phyloP scores from a whole-genome alignment of 2,113 vertebrate genomes.

The Ornithorhynchus anatinus region DNA sequence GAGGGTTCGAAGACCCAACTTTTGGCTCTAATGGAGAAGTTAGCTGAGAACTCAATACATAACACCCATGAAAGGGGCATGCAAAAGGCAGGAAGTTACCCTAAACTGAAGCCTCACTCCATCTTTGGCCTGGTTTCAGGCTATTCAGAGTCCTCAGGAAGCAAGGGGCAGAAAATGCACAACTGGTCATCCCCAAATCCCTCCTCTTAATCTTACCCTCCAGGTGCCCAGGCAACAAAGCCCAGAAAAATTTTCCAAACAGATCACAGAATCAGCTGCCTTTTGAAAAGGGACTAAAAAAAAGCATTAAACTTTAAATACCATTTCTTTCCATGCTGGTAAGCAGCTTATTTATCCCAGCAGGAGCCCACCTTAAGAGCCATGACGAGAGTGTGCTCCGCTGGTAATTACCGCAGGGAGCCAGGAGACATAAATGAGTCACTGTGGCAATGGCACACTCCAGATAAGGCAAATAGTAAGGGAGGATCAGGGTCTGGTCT shows the following conservation, averaged over 20 bases:
- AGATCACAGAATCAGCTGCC: conserved; percentile 52
- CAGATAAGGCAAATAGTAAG: neutral
- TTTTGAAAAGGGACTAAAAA: conserved; percentile 66
- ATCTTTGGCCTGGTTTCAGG: no score
- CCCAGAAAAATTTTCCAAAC: conserved; percentile 43
- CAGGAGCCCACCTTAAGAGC: conserved; percentile 70
- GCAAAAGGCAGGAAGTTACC: no score
- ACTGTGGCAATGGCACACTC: neutral
- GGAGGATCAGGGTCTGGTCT: neutral
- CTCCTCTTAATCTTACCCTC: neutral
- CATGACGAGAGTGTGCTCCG: conserved; percentile 55
- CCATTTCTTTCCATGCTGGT: conserved; percentile 68
- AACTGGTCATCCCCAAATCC: no score
- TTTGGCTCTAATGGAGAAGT: no score
- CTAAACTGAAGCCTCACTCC: no score
- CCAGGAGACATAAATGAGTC: conserved; percentile 52
- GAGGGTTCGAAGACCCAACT: no score
- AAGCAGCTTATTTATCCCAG: conserved; percentile 77
- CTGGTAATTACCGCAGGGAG: conserved; percentile 65
- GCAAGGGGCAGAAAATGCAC: neutral
- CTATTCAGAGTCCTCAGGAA: neutral
- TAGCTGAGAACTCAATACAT: no score
- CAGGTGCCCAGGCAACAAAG: conserved; percentile 16
- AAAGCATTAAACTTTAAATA: conserved; percentile 69
- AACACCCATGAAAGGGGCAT: no score